Base-by-base conservation (phyloP, 2,113 vertebrate genomes). In the Aramus guarauna region DNA sequence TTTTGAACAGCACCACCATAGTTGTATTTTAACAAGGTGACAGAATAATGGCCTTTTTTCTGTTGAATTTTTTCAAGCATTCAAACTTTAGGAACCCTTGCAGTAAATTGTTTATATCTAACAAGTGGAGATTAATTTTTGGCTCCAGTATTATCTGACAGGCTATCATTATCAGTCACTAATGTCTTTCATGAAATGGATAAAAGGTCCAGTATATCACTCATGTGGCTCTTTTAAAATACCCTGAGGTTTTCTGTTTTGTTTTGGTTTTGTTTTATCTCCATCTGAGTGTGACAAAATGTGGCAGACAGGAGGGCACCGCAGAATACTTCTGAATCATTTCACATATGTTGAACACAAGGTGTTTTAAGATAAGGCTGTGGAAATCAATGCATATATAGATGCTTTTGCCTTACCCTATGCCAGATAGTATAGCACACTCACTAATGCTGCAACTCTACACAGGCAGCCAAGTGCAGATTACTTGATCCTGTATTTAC, bases 181-280 rank as follows among this genome's bases (percentile, higher is more conserved):
- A 73, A 69, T 84, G 76, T 90, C 86, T 95, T 94, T 88, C 92
- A 78, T 27, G 39, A 78, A 81, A 90, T 30, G 58, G 76, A 94
- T 96, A 71, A 94, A 97, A 97, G 76, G 84, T 76, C 91, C 77
- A 45, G 56, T 84, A 91, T 94, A 96, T 96, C 81, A 85, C 59
- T 90, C 96, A 87, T 50, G 59, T 90, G 95, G 56, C 59, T 97
- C 91, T 91, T 96, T 92, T 93, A 88, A 96, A 97, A 91, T 87
- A 88, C 26, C 52, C 79, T 43, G 32, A 84, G 89, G 89, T 96
- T 91, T 96, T 91, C 60, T 86, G 64, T 1, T 91, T 94, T 94
- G 68, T 5, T 87, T 95, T 94, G 83, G 0, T 87, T 96, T 88
- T 74, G 47, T 96, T 96, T 96, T 96, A 97, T 97, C 96, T 96